Percentiles rank a stretch among this genome's conserved stretches.
Conservation (phyloP, 2,888 invertebrate species). For the Mylabris sibirica region DNA sequence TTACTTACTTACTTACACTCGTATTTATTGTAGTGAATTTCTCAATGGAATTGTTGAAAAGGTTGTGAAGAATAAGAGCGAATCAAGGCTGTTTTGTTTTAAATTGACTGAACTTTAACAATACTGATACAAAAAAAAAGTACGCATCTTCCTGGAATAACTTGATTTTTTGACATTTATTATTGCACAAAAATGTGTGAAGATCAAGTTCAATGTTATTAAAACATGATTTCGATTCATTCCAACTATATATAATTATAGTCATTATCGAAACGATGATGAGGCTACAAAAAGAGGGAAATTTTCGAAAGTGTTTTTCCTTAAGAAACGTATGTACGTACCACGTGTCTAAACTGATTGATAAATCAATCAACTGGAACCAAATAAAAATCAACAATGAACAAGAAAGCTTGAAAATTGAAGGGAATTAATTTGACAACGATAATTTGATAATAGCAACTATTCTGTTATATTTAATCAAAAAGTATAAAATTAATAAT, state of each 20-base stretch:
- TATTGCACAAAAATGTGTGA: background rate
- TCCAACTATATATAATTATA: background rate
- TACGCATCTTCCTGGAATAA: slow-evolving; percentile 1
- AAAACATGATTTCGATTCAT: background rate
- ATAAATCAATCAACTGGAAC: background rate
- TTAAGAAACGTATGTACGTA: background rate
- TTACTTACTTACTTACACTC: too few species aligned
- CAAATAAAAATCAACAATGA: background rate
- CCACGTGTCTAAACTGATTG: background rate
- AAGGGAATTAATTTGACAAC: background rate
- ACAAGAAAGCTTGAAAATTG: background rate
- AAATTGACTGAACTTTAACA: background rate
- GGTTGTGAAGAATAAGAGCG: background rate
- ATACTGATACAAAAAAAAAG: background rate
- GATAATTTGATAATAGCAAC: background rate
- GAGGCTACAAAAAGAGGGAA: background rate
- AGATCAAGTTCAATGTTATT: slow-evolving; percentile 3
- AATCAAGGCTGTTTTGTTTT: slow-evolving; percentile 1
- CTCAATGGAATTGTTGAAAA: background rate
- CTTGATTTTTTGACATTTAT: slow-evolving; percentile 11
- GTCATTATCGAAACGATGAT: background rate
- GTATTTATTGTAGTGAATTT: background rate
- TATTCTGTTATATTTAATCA: background rate
- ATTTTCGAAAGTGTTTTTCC: background rate
- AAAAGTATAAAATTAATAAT: background rate